Evolutionary conservation across 2,888 invertebrate genomes (phyloP).

Genomic region (Pterostichus madidus): DNA sequence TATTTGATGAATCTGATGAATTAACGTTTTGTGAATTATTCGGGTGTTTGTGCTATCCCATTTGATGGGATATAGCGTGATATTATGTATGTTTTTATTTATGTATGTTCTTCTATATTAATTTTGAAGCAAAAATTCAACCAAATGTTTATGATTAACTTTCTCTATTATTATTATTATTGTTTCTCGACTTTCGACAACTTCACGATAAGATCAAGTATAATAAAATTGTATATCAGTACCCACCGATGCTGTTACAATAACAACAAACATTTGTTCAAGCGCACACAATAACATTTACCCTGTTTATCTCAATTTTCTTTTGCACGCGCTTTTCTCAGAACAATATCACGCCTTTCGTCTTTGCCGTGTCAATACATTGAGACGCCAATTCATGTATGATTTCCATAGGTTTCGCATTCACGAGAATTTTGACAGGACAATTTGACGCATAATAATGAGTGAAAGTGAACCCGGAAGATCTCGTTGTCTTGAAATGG

Average conservation of each 20-base stretch:
- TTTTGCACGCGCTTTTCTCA: slow-evolving; percentile 1
- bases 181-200: too few relatives aligned
- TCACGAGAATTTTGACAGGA: slow-evolving; percentile 10
- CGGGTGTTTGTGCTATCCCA: too few relatives aligned
- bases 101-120: too few relatives aligned
- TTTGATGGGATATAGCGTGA: too few relatives aligned
- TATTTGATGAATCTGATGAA: too few relatives aligned
- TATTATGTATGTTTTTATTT: too few relatives aligned
- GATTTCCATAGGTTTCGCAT: slow-evolving; percentile 23
- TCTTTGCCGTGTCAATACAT: background rate
- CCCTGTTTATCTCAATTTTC: background rate
- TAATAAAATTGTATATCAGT: background rate
- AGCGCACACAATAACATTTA: slow-evolving; percentile 5
- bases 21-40: too few relatives aligned
- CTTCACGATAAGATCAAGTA: too few relatives aligned
- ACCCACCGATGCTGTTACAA: background rate
- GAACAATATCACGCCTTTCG: slow-evolving; percentile 2
- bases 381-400: slow-evolving; percentile 11
- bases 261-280: background rate
- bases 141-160: too few relatives aligned
- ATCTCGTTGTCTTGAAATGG: slow-evolving; percentile 24
- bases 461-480: slow-evolving; percentile 33
- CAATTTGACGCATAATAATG: slow-evolving; percentile 44
- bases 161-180: too few relatives aligned
- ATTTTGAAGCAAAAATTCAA: too few relatives aligned